Conservation (phyloP, 2,113 vertebrate species). For the Dinomys branickii region DNA sequence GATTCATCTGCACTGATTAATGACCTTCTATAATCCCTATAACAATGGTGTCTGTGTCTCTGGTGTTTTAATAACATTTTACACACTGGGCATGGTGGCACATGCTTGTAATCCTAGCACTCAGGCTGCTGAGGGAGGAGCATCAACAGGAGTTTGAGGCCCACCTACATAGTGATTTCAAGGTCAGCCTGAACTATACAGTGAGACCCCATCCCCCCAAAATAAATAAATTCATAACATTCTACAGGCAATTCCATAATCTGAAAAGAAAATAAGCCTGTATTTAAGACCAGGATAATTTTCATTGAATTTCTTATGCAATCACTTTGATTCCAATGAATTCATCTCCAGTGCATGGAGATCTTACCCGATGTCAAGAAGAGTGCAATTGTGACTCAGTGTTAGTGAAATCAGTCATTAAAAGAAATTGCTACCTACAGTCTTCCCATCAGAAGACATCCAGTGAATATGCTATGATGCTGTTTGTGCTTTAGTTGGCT, state of each 20-base stretch:
- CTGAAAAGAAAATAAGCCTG: background rate
- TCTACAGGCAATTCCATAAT: background rate
- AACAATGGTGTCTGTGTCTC: background rate
- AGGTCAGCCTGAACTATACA: background rate
- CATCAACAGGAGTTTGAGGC: background rate
- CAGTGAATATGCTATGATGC: slow-evolving; percentile 10
- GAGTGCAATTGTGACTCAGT: slow-evolving; percentile 23
- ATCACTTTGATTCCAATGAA: slow-evolving; percentile 52
- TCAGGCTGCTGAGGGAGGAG: background rate
- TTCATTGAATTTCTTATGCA: slow-evolving; percentile 43
- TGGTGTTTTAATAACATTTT: slow-evolving; percentile 20
- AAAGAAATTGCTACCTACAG: slow-evolving; percentile 63
- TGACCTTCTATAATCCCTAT: background rate
- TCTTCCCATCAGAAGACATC: slow-evolving; percentile 58
- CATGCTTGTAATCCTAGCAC: background rate
- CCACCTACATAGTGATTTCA: background rate
- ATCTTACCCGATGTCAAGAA: slow-evolving; percentile 53
- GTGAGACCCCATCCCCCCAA: background rate
- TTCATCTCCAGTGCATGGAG: background rate
- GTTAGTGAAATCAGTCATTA: slow-evolving; percentile 64
- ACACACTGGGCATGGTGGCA: background rate
- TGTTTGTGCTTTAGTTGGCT: slow-evolving; percentile 28
- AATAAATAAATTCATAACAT: background rate
- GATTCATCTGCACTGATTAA: background rate
- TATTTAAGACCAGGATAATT: slow-evolving; percentile 34